Evolutionary conservation across 2,797 vertebrate genomes (phyloP).

Genomic region (Sorex maritimensis): DNA sequence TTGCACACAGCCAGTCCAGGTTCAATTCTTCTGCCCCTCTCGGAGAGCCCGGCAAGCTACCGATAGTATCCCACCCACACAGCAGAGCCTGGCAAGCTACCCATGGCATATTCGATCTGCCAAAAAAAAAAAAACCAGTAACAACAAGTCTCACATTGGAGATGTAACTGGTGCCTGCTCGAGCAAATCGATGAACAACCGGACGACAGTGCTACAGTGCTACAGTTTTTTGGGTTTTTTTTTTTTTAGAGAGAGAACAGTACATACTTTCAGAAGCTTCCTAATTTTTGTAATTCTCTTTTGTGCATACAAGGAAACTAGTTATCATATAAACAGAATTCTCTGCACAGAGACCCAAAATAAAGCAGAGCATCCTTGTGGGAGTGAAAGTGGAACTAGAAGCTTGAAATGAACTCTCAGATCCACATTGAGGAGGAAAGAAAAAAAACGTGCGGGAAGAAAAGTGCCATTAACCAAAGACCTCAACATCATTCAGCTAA

Average conservation of each 20-base stretch:
- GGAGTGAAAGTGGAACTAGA: not conserved
- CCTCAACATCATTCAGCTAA: not conserved
- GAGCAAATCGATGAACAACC: too few relatives aligned
- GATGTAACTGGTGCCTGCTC: too few relatives aligned
- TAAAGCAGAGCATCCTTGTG: not conserved
- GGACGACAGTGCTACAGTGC: too few relatives aligned
- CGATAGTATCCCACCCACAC: too few relatives aligned
- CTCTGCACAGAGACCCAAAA: not conserved
- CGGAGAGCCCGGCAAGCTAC: too few relatives aligned
- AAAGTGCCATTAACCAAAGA: not conserved
- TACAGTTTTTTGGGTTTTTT: too few relatives aligned
- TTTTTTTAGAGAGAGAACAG: slow-evolving; percentile 28
- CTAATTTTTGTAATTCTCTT: not conserved
- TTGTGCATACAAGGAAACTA: not conserved
- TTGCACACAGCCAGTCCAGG: too few relatives aligned
- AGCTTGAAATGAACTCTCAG: not conserved
- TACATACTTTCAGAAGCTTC: not conserved
- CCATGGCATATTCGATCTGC: too few relatives aligned
- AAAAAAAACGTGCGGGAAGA: not conserved
- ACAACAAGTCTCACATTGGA: too few relatives aligned
- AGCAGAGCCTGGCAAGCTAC: too few relatives aligned
- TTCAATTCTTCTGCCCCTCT: too few relatives aligned
- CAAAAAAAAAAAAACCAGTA: too few relatives aligned
- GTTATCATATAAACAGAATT: not conserved
- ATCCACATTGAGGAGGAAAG: not conserved